Percentiles rank a stretch among this genome's conserved stretches.
Conservation (phyloP, 1,140 invertebrate genomes). For the Paralvinella palmiformis region DNA sequence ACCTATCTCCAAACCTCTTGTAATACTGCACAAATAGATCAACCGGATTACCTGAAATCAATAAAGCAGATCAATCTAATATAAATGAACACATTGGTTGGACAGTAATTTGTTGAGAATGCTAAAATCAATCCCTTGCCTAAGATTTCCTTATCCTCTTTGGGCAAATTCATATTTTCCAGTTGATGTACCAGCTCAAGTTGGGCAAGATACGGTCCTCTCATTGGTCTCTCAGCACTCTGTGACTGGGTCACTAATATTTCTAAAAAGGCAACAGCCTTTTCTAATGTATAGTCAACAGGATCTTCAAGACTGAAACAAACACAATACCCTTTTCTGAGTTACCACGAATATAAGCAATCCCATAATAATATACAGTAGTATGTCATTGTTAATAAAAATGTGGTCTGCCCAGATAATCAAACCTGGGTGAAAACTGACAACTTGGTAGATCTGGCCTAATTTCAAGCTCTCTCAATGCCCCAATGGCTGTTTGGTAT, state of each 20-base stretch:
- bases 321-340: too few relatives aligned
- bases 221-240: constrained; percentile 47
- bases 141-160: too few relatives aligned
- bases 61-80: neutral
- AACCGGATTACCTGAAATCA: constrained; percentile 26
- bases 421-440: too few relatives aligned
- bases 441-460: too few relatives aligned
- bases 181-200: constrained; percentile 69
- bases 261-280: neutral
- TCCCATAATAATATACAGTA: too few relatives aligned
- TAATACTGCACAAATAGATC: constrained; percentile 73
- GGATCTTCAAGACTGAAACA: neutral
- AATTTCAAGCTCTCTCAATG: too few relatives aligned
- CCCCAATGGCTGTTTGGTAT: too few relatives aligned
- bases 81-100: neutral
- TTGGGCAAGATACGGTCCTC: constrained; percentile 75
- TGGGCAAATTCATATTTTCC: too few relatives aligned
- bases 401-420: too few relatives aligned
- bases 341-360: too few relatives aligned
- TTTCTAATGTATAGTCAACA: constrained; percentile 7
- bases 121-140: too few relatives aligned
- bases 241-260: neutral
- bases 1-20: constrained; percentile 72
- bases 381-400: too few relatives aligned
- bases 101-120: neutral